A percentile compares a stretch with the other conserved stretches of the same genome.
Evolutionary conservation across 2,113 vertebrate species (phyloP).

Genomic region (Lophura nycthemera): DNA sequence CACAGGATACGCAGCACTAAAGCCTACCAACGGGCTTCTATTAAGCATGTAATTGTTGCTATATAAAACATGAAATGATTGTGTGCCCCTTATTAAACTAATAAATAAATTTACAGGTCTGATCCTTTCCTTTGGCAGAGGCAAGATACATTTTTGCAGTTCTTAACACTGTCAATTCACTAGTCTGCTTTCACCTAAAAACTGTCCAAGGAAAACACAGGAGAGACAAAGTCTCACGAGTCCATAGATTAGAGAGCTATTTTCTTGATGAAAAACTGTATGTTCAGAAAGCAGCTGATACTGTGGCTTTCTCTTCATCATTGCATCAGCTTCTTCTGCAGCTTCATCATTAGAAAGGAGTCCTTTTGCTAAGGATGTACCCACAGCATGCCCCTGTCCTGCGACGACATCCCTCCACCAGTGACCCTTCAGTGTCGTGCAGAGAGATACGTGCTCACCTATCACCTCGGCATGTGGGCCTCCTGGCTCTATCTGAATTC

Average conservation of each 20-base stretch:
- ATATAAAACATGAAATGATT: not conserved
- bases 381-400: not conserved
- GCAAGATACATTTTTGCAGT: not conserved
- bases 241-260: not conserved
- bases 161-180: not conserved
- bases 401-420: not conserved
- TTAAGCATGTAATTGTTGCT: not conserved
- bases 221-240: not conserved
- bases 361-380: not conserved
- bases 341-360: not conserved
- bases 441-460: not conserved
- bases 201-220: not conserved
- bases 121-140: not conserved
- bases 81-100: not conserved
- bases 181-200: not conserved
- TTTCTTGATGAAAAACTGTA: not conserved
- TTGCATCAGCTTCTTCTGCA: not conserved
- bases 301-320: not conserved
- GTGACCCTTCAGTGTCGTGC: not conserved
- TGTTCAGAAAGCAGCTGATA: not conserved
- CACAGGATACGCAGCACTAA: not conserved
- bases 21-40: not conserved
- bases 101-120: not conserved
- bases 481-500: not conserved
- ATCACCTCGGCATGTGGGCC: not conserved